Evolutionary conservation across 2,888 invertebrate genomes (phyloP), one percentile per base, ranked within the genome.

Genomic region (Hartigia nigra): DNA sequence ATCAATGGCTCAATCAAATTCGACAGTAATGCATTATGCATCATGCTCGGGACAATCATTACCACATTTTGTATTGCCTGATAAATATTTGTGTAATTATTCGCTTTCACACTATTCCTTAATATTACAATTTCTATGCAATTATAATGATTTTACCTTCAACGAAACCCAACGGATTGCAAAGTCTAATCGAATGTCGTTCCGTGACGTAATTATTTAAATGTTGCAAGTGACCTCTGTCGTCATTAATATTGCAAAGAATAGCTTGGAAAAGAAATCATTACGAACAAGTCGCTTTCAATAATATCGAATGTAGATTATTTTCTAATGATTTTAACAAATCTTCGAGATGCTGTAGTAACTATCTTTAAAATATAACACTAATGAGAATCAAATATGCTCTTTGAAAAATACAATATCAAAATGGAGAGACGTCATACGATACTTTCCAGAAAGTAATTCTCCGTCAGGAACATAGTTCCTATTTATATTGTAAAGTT

Each of bases 161-260:
- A 31, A 31, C 72, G 31, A 31, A 31, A 32, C 32, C 12, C 72
- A 14, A 32, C 3, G 72, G 32, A 72, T 72, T 72, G 72, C 72
- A 72, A 31, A 55, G 55, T 23, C 5, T 55, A 55, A 55, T 77
- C 80, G 81, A 82, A 77, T 81, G 81, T 81, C 79, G 81, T 77
- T 81, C 79, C 74, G 76, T 69, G 76, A 82, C 81, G 81, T 82
- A 78, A 81, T 81, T 80, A 80, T 78, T 76, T 81, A 74, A 80
- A 79, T 82, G 78, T 79, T 81, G 83, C 79, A 80, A 81, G 31
- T 32, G 72, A 72, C 72, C 72, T 32, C 72, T 72, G 72, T 72
- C 72, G 72, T 32, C 31, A 72, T 32, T 72, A 32, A 72, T 9
- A 72, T 72, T 72, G 72, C 32, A 72, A 72, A 72, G 31, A 72